Percentiles rank a stretch among this genome's conserved stretches.
Conservation (phyloP, 1,140 invertebrate genomes). For the Apis cerana region DNA sequence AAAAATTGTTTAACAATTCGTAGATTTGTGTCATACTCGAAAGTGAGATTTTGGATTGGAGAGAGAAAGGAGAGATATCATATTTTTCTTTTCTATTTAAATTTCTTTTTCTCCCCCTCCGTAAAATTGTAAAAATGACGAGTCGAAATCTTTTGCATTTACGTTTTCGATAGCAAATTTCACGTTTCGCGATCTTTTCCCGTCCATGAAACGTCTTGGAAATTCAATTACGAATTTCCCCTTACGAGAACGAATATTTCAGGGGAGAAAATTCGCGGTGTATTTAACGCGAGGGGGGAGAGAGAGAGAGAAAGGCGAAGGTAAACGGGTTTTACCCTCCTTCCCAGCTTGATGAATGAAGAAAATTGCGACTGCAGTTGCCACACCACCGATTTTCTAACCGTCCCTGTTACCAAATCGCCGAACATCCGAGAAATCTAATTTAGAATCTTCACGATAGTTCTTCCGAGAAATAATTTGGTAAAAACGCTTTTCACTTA, state of each 20-base stretch:
- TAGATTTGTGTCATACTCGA: no score
- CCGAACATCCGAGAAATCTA: slow-evolving; percentile 18
- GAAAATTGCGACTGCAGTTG: background rate
- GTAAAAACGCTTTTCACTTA: background rate
- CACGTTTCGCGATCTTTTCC: background rate
- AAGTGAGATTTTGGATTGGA: no score
- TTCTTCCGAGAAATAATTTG: background rate
- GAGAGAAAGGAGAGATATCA: no score
- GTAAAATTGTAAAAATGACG: no score
- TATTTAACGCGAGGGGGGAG: background rate
- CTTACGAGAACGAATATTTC: no score
- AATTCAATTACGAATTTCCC: background rate
- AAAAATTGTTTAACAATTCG: no score
- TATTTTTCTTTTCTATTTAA: no score
- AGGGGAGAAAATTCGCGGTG: background rate
- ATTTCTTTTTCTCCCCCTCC: no score
- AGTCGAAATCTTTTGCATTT: no score
- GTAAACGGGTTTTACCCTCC: background rate
- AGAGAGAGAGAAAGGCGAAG: no score
- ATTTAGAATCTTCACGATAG: slow-evolving; percentile 11
- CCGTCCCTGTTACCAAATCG: slow-evolving; percentile 12
- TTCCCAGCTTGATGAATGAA: slow-evolving; percentile 15
- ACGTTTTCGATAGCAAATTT: no score
- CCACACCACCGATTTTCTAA: background rate
- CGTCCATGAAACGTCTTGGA: no score